phyloP scores from a whole-genome alignment of 2,888 invertebrate genomes.

The Leptopilina syphax region DNA sequence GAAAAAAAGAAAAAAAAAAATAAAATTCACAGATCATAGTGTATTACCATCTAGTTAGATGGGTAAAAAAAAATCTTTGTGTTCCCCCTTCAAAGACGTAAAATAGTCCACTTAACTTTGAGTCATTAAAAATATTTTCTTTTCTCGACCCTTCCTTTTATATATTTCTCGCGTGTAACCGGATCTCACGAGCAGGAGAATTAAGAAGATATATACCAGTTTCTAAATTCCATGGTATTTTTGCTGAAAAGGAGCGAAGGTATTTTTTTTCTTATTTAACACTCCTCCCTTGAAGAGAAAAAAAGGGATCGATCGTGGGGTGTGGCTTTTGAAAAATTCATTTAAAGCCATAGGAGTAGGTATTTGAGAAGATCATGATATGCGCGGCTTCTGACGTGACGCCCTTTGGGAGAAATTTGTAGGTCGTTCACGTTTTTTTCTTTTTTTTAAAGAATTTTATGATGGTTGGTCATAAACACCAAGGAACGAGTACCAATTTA shows the following conservation, averaged over 20 bases:
- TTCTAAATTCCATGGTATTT: not conserved
- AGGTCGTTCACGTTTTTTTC: constrained; percentile 35
- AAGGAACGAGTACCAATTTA: constrained; percentile 23
- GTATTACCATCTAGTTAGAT: constrained; percentile 26
- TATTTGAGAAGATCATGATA: too few species aligned
- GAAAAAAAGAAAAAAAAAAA: not conserved
- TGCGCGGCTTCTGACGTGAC: not conserved
- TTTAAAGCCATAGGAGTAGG: not conserved
- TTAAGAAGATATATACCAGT: too few species aligned
- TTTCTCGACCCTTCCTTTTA: constrained; percentile 1
- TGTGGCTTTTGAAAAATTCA: constrained; percentile 43
- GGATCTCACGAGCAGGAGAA: constrained; percentile 4
- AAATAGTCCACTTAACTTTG: constrained; percentile 25
- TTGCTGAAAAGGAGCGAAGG: not conserved
- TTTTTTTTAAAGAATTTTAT: not conserved
- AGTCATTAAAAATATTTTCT: constrained; percentile 31
- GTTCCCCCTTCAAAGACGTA: constrained; percentile 17
- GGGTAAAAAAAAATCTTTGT: not conserved
- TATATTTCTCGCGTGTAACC: not conserved
- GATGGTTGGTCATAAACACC: not conserved
- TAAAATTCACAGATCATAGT: constrained; percentile 33
- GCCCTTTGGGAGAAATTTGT: constrained; percentile 41
- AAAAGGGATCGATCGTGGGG: constrained; percentile 32
- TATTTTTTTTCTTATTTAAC: not conserved
- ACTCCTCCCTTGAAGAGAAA: constrained; percentile 6